Evolutionary conservation across 2,113 vertebrate genomes (phyloP).

Genomic region (Rhabdomys dilectus): DNA sequence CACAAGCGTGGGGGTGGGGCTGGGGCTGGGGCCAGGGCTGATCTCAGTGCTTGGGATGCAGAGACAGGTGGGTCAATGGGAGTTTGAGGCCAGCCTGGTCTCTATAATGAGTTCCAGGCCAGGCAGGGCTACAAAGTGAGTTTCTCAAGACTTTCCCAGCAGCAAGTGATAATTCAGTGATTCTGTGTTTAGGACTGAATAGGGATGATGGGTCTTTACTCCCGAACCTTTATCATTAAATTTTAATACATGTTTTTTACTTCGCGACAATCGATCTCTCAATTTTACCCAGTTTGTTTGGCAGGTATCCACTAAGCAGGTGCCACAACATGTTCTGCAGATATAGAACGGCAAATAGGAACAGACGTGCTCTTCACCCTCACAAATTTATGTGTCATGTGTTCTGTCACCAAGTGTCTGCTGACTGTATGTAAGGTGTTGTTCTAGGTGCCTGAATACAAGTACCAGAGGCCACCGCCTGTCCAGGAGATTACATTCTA

Average conservation of each 20-base stretch:
- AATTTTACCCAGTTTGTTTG: neutral
- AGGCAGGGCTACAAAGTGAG: neutral
- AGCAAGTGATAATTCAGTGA: neutral
- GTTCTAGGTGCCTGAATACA: constrained; percentile 25
- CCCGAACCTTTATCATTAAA: neutral
- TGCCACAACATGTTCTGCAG: neutral
- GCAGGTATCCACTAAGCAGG: neutral
- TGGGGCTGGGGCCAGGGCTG: neutral
- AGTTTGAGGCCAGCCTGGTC: neutral
- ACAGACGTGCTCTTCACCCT: neutral
- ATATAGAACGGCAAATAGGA: neutral
- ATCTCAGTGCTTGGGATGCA: neutral
- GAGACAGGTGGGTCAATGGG: neutral
- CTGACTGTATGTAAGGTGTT: neutral
- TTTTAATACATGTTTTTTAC: neutral
- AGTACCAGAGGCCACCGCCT: neutral
- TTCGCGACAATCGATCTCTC: neutral
- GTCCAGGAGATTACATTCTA: constrained; percentile 36
- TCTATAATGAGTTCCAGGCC: neutral
- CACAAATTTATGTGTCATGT: neutral
- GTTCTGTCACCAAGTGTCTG: neutral
- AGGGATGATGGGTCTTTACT: neutral
- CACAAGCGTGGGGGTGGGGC: too few relatives aligned
- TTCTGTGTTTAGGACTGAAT: neutral
- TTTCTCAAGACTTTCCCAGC: neutral